phyloP scores from a whole-genome alignment of 2,888 invertebrate species.

The Magallana nippona region DNA sequence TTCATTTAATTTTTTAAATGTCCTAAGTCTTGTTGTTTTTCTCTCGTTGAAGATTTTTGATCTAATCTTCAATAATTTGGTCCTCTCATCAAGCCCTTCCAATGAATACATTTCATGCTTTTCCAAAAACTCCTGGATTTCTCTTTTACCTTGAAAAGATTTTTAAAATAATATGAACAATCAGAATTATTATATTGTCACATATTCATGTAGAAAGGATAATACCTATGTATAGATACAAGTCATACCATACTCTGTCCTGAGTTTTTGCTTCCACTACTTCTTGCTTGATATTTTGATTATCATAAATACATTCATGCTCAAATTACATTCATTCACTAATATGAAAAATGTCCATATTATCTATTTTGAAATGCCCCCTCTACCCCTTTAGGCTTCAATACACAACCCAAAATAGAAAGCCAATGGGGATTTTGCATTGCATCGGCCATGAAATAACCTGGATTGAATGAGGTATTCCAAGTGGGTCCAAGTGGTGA shows the following conservation, averaged over 20 bases:
- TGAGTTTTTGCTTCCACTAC: neutral
- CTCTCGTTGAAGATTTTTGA: slow-evolving; percentile 21
- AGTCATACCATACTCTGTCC: neutral
- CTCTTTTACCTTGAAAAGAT: slow-evolving; percentile 12
- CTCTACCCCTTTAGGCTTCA: too few species aligned
- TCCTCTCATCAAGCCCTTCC: neutral
- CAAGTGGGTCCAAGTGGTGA: too few species aligned
- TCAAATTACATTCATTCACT: too few species aligned
- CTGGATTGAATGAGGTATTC: too few species aligned
- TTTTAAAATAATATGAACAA: neutral
- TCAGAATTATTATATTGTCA: neutral
- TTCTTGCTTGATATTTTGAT: neutral
- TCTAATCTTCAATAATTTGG: neutral
- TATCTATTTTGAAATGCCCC: too few species aligned
- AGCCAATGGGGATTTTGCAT: too few species aligned
- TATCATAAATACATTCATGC: too few species aligned
- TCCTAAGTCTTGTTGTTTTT: slow-evolving; percentile 6
- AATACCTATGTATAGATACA: neutral
- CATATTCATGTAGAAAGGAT: neutral
- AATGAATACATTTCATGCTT: neutral
- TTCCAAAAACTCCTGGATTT: slow-evolving; percentile 3
- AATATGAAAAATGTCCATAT: too few species aligned
- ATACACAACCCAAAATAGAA: too few species aligned
- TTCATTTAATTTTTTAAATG: neutral
- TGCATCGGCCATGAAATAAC: too few species aligned